phyloP scores from a whole-genome alignment of 2,113 vertebrate genomes.

The Rana temporaria region DNA sequence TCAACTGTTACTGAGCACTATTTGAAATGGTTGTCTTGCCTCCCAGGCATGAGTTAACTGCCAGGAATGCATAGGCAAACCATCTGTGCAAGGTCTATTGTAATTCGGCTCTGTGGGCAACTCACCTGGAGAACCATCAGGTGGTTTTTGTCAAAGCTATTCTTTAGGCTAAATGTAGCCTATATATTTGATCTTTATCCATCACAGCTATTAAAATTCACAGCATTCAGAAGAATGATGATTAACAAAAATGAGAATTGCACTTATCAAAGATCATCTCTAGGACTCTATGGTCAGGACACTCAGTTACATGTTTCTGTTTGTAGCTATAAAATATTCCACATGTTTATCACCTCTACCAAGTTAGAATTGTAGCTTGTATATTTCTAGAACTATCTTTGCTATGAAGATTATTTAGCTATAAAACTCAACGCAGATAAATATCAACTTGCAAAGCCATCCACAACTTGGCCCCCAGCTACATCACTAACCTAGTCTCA shows the following conservation, averaged over 20 bases:
- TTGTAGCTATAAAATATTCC: not conserved
- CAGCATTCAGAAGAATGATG: not conserved
- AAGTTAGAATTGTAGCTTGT: no score
- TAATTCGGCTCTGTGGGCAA: slow-evolving; percentile 58
- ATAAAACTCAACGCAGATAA: no score
- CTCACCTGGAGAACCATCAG: slow-evolving; percentile 64
- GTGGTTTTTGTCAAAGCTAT: slow-evolving; percentile 48
- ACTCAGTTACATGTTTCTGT: not conserved
- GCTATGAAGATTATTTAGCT: no score
- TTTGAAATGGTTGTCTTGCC: slow-evolving; percentile 63
- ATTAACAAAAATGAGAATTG: no score
- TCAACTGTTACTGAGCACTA: slow-evolving; percentile 67
- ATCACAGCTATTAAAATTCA: not conserved
- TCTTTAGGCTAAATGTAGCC: slow-evolving; percentile 38
- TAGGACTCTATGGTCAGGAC: not conserved
- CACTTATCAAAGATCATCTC: not conserved
- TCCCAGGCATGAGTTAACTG: slow-evolving; percentile 61
- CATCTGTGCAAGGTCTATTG: slow-evolving; percentile 57
- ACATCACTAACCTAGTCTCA: no score
- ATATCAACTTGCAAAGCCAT: no score
- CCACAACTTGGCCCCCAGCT: no score
- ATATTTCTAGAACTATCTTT: no score
- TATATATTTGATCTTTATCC: not conserved
- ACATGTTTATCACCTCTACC: not conserved
- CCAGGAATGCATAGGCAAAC: slow-evolving; percentile 58